phyloP scores from a whole-genome alignment of 1,140 invertebrate genomes.

The Hycleus cichorii region DNA sequence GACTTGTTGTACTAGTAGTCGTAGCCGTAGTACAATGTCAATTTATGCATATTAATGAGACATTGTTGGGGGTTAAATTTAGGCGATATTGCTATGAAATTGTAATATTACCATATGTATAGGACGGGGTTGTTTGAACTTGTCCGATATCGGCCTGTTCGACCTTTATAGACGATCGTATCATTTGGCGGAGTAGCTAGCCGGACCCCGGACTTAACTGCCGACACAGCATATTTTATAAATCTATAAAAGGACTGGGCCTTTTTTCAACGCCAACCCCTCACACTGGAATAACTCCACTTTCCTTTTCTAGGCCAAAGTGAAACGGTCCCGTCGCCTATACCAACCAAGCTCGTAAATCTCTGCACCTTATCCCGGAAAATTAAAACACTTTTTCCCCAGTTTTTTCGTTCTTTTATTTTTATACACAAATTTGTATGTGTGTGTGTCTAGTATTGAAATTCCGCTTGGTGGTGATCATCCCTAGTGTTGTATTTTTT shows the following conservation, averaged over 20 bases:
- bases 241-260: conserved; percentile 11
- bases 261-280: conserved; percentile 3
- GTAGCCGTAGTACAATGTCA: conserved; percentile 19
- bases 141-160: conserved; percentile 3
- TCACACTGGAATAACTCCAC: conserved; percentile 5
- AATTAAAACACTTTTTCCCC: too few relatives aligned
- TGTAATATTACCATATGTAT: background rate
- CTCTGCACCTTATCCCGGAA: too few relatives aligned
- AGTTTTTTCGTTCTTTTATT: too few relatives aligned
- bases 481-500: conserved; percentile 18
- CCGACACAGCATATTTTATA: conserved; percentile 16
- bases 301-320: too few relatives aligned
- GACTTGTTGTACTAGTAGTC: background rate
- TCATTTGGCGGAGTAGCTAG: background rate
- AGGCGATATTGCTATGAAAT: background rate
- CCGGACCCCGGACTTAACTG: conserved; percentile 8
- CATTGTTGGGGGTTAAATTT: background rate
- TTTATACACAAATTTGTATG: too few relatives aligned
- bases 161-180: conserved; percentile 8
- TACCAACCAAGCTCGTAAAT: too few relatives aligned
- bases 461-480: too few relatives aligned
- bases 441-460: too few relatives aligned
- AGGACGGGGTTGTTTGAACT: conserved; percentile 7
- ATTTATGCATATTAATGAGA: conserved; percentile 28
- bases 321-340: too few relatives aligned